Base-by-base conservation (phyloP, 2,797 vertebrate genomes). In the Sebastes aleutianus region DNA sequence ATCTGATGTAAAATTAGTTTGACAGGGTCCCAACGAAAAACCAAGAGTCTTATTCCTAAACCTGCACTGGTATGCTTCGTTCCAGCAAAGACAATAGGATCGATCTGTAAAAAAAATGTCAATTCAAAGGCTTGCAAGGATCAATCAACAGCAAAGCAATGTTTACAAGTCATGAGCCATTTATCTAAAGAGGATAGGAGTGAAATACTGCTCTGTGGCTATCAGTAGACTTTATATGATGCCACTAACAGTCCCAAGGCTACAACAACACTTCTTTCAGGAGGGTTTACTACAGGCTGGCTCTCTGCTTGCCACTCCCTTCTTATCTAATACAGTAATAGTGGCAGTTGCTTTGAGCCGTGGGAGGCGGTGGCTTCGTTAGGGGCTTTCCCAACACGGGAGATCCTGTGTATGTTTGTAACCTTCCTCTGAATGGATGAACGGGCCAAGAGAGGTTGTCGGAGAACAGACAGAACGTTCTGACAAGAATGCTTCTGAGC, bases 371-470 rank as follows among this genome's bases (percentile, higher is more conserved):
- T 47, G 83, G 79, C 59, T 58, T 84, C 59, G 22, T 69, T 31
- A 24, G 89, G 94, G 90, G 90, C 68, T 93, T 94, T 91, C 92
- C 94, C 89, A 76, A 84, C 84, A 80, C 1, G 73, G 85, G 92
- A 91, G 92, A 90, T 89, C 90, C 90, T 86, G 80, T 86, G 80
- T 86, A 74, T 72, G 67, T 87, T 72, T 79, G 75, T 62, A 81
- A 79, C 76, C 78, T 85, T 88, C 79, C 86, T 84, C 78, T 82
- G 36, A 78, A 70, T 78, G 89, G 78, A 78, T 82, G 74, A 89
- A 61, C 24, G 1, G 11, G 70, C 47, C 24, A 16, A 6, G 73
- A 34, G 36, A 8, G 16, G 73, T 36, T 12, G 62, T 70, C 22
- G 20, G 66, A 69, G 66, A 84, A 64, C 61, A 80, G 77, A 74